Percentiles rank a stretch among this genome's conserved stretches.
Evolutionary conservation across 2,888 invertebrate genomes (phyloP).

Genomic region (Leucania comma): DNA sequence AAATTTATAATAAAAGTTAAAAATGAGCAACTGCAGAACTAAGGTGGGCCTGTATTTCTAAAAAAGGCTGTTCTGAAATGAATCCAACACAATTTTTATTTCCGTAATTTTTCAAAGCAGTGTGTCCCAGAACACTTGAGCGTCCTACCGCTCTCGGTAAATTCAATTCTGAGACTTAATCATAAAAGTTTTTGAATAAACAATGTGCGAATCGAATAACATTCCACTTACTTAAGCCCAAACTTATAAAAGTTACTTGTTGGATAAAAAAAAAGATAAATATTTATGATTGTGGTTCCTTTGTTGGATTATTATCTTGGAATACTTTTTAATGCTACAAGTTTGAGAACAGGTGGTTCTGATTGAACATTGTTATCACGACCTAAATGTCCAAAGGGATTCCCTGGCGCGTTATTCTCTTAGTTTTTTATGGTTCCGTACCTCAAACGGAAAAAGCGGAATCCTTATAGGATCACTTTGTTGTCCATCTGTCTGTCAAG

Average conservation of each 20-base stretch:
- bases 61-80: too few relatives aligned
- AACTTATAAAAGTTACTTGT: slow-evolving; percentile 45
- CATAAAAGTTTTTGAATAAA: slow-evolving; percentile 80
- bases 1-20: too few relatives aligned
- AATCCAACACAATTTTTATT: background rate
- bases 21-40: too few relatives aligned
- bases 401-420: background rate
- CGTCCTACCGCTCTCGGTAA: slow-evolving; percentile 57
- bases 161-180: slow-evolving; percentile 78
- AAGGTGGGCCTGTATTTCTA: too few relatives aligned
- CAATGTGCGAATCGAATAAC: slow-evolving; percentile 69
- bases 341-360: slow-evolving; percentile 9
- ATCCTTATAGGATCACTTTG: too few relatives aligned
- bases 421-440: too few relatives aligned
- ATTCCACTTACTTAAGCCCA: slow-evolving; percentile 59
- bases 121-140: slow-evolving; percentile 56
- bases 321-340: slow-evolving; percentile 5
- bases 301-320: background rate
- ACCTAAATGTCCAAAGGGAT: background rate
- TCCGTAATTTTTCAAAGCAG: slow-evolving; percentile 8
- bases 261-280: slow-evolving; percentile 30
- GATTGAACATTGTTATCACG: background rate
- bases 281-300: slow-evolving; percentile 38
- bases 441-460: too few relatives aligned
- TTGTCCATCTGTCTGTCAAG: too few relatives aligned